A percentile compares a stretch with the other conserved stretches of the same genome.
Evolutionary conservation across 2,113 vertebrate species (phyloP).

Genomic region (Bothrops jararaca): DNA sequence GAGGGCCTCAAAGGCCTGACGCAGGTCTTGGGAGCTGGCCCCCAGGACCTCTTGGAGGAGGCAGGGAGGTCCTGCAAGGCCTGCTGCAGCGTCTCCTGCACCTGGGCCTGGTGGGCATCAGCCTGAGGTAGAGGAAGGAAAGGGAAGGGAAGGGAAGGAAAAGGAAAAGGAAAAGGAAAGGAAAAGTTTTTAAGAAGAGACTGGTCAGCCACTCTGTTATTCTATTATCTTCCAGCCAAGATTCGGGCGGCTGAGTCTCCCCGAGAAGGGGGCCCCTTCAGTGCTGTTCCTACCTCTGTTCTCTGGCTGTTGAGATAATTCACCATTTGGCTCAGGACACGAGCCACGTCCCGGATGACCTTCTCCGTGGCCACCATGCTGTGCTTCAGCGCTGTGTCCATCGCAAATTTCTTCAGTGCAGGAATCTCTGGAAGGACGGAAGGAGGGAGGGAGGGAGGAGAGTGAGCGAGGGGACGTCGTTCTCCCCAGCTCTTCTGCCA

Average conservation of each 20-base stretch:
- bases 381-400: conserved; percentile 15
- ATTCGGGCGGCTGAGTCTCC: background rate
- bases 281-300: conserved; percentile 17
- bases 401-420: conserved; percentile 21
- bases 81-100: background rate
- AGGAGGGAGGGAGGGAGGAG: background rate
- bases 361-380: conserved; percentile 14
- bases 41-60: background rate
- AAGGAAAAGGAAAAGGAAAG: too few species aligned
- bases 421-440: conserved; percentile 31
- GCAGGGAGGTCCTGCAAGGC: background rate
- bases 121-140: background rate
- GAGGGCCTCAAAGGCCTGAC: background rate
- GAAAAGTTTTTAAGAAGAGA: too few species aligned
- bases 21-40: background rate
- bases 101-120: background rate
- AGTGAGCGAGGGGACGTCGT: background rate
- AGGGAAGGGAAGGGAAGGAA: too few species aligned
- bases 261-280: background rate
- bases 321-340: conserved; percentile 37
- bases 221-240: background rate
- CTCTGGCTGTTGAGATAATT: conserved; percentile 38
- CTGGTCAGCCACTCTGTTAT: background rate
- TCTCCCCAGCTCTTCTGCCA: background rate
- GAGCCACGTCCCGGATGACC: conserved; percentile 25